These are phyloP conservation scores for Limanda limanda DNA, from an alignment of 2,113 vertebrate genomes.

Conservation along the genomic window DNA sequence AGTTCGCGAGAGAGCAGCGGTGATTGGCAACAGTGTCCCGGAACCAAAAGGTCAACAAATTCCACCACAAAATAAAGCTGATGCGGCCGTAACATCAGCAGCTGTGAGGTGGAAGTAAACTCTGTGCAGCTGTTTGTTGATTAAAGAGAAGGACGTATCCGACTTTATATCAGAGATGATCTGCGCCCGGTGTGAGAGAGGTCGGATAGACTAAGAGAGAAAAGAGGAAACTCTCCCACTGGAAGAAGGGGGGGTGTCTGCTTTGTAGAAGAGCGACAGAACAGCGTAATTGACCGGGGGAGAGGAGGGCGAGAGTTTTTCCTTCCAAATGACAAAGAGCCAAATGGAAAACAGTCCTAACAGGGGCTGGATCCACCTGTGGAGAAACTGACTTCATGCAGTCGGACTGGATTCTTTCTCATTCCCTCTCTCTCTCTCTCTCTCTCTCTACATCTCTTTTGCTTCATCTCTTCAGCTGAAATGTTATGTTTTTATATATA, in stretches of 20 bases:
- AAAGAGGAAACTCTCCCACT: conserved; percentile 11
- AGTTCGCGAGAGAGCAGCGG: conserved; percentile 6
- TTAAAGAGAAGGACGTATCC: conserved; percentile 8
- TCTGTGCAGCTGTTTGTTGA: conserved; percentile 10
- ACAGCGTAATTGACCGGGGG: conserved; percentile 19
- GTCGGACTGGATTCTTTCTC: not conserved
- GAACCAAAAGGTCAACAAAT: conserved; percentile 42
- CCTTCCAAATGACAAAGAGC: conserved; percentile 18
- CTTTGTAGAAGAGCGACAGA: not conserved
- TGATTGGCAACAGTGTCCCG: conserved; percentile 33
- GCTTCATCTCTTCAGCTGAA: no score
- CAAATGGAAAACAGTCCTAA: conserved; percentile 38
- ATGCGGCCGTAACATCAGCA: conserved; percentile 1
- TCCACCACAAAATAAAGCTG: conserved; percentile 8
- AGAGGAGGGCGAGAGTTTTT: conserved; percentile 23
- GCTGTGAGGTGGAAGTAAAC: conserved; percentile 21
- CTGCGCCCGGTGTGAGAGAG: not conserved
- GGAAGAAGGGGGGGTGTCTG: not conserved
- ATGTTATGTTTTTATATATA: not conserved
- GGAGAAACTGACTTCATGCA: conserved; percentile 58
- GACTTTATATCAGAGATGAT: conserved; percentile 4
- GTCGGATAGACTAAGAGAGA: conserved; percentile 15
- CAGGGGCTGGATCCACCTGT: conserved; percentile 44
- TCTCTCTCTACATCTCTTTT: no score
- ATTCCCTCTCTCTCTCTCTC: no score